Percentiles rank a stretch among this genome's conserved stretches.
phyloP scores from a whole-genome alignment of 2,113 vertebrate genomes.

The Xiphias gladius region DNA sequence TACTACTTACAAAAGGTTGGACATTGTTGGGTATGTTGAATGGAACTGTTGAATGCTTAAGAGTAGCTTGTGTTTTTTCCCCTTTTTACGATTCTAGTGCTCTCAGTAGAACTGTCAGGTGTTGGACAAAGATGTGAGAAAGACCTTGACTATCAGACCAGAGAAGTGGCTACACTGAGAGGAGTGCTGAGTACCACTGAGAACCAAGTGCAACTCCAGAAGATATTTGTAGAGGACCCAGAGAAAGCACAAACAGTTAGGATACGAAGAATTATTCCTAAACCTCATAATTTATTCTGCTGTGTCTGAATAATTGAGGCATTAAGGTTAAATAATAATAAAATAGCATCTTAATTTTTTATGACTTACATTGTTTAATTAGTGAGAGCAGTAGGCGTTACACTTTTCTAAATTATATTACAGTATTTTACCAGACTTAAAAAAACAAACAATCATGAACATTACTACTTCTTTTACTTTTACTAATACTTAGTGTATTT shows the following conservation, averaged over 20 bases:
- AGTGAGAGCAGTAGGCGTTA: neutral
- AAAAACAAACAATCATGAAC: too few species aligned
- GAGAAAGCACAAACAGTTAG: neutral
- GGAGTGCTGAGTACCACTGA: slow-evolving; percentile 10
- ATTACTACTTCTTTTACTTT: neutral
- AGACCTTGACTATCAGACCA: slow-evolving; percentile 26
- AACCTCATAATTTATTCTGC: neutral
- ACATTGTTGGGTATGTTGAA: neutral
- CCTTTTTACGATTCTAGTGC: slow-evolving; percentile 13
- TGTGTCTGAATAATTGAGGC: neutral
- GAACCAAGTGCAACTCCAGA: slow-evolving; percentile 32
- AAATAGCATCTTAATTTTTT: neutral
- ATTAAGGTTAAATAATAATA: neutral
- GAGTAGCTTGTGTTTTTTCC: neutral
- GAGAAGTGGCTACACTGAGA: slow-evolving; percentile 8
- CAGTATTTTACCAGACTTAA: neutral
- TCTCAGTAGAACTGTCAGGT: slow-evolving; percentile 13
- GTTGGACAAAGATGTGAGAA: slow-evolving; percentile 24
- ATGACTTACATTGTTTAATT: neutral
- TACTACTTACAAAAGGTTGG: slow-evolving; percentile 14
- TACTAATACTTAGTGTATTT: neutral
- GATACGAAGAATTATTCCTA: neutral
- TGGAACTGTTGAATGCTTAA: slow-evolving; percentile 18
- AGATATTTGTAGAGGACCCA: slow-evolving; percentile 14
- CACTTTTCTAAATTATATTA: neutral